These are phyloP conservation scores for Montipora foliosa DNA, from an alignment of 64 coral and sea anemone species.

Conservation along the genomic window DNA sequence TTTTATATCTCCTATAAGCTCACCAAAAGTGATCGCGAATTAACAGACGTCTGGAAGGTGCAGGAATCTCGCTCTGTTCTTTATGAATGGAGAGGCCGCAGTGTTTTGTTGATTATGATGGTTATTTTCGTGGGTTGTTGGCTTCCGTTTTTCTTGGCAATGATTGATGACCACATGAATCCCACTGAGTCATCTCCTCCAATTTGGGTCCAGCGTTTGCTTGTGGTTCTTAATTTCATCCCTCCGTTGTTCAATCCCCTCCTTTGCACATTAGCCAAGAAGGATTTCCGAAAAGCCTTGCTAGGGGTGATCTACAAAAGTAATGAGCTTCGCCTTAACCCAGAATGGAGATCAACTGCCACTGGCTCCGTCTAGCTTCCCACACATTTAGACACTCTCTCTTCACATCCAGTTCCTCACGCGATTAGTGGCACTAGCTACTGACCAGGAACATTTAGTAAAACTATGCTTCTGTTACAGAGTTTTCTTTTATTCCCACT, in stretches of 20 bases:
- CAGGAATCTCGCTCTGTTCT: background rate
- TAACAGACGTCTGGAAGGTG: background rate
- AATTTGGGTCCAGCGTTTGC: conserved; percentile 1
- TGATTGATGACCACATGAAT: conserved; percentile 3
- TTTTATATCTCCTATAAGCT: conserved; percentile 32
- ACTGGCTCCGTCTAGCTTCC: background rate
- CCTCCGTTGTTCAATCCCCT: conserved; percentile 57
- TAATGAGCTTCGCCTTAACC: too few relatives aligned
- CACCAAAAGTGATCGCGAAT: background rate
- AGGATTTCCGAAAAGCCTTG: conserved; percentile 63
- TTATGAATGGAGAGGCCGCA: conserved; percentile 34
- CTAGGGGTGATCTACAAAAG: background rate
- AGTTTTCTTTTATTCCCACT: too few relatives aligned
- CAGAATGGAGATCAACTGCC: background rate
- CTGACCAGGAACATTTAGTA: too few relatives aligned
- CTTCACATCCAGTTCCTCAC: too few relatives aligned
- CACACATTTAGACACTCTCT: too few relatives aligned
- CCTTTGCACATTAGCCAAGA: conserved; percentile 75
- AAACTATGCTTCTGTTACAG: too few relatives aligned
- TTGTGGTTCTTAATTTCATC: conserved; percentile 52
- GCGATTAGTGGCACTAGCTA: too few relatives aligned
- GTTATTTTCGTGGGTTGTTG: conserved; percentile 30
- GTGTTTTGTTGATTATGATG: conserved; percentile 20
- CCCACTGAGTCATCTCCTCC: background rate
- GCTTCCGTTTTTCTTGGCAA: conserved; percentile 22